A percentile compares a stretch with the other conserved stretches of the same genome.
These are phyloP conservation scores for Hozukius guyotensis DNA, from an alignment of 2,797 vertebrate genomes.

Conservation along the genomic window DNA sequence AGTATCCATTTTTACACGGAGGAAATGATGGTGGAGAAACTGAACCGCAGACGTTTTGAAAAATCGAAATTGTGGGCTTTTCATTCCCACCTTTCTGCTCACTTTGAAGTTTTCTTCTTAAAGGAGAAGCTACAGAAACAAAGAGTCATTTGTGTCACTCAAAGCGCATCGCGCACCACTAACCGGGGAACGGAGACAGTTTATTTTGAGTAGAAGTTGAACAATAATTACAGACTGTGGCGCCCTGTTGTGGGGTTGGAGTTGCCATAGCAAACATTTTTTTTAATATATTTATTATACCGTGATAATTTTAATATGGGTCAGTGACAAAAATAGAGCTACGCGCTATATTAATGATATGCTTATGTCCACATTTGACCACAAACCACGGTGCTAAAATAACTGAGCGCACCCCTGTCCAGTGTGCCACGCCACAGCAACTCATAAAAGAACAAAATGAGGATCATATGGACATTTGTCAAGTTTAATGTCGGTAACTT, in stretches of 20 bases:
- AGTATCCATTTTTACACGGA: slow-evolving; percentile 27
- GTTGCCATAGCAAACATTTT: slow-evolving; percentile 55
- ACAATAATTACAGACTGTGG: slow-evolving; percentile 59
- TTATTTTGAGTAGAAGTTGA: slow-evolving; percentile 44
- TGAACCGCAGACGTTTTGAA: background rate
- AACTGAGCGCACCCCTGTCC: slow-evolving; percentile 12
- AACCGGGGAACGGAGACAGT: slow-evolving; percentile 9
- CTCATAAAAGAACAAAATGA: slow-evolving; percentile 4
- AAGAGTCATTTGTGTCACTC: slow-evolving; percentile 28
- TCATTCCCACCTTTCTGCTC: slow-evolving; percentile 35
- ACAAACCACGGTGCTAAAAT: slow-evolving; percentile 29
- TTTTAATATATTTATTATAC: slow-evolving; percentile 28
- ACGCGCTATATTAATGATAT: slow-evolving; percentile 28
- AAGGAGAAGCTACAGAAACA: slow-evolving; percentile 13
- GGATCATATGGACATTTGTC: slow-evolving; percentile 30
- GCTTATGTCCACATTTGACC: slow-evolving; percentile 27
- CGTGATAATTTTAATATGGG: slow-evolving; percentile 20
- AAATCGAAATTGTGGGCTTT: slow-evolving; percentile 11
- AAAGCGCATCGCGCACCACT: background rate
- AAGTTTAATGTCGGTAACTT: slow-evolving; percentile 3
- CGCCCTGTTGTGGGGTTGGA: slow-evolving; percentile 12
- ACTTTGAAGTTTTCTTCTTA: background rate
- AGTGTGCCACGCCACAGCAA: background rate
- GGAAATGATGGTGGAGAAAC: slow-evolving; percentile 11
- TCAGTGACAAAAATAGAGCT: slow-evolving; percentile 35